phyloP scores from a whole-genome alignment of 2,797 vertebrate genomes.

The Cyclopterus lumpus region DNA sequence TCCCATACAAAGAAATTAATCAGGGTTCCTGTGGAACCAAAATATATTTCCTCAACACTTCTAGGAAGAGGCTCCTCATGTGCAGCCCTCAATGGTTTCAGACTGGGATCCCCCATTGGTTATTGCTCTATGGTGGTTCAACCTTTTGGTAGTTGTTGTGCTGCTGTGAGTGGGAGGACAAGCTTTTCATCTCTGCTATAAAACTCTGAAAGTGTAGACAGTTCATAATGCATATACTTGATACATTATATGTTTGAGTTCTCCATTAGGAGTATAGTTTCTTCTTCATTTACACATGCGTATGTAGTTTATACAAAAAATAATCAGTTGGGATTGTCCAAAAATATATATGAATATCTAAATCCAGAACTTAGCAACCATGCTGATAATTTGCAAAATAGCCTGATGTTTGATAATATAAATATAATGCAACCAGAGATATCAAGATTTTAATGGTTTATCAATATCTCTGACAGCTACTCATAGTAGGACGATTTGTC shows the following conservation, averaged over 20 bases:
- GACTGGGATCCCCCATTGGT: constrained; percentile 20
- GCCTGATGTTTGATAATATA: neutral
- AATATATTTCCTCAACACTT: constrained; percentile 21
- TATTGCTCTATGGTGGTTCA: neutral
- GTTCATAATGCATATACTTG: neutral
- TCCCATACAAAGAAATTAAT: constrained; percentile 31
- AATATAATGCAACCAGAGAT: neutral
- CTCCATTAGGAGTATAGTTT: neutral
- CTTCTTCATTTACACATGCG: neutral
- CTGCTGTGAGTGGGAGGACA: neutral
- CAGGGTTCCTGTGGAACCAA: constrained; percentile 13
- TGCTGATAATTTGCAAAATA: neutral
- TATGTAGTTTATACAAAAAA: neutral
- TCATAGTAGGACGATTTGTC: neutral
- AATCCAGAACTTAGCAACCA: neutral
- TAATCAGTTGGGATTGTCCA: no score
- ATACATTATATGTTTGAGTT: neutral
- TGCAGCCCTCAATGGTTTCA: neutral
- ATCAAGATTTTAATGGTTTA: neutral
- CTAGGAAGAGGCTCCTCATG: constrained; percentile 37
- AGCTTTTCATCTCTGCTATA: neutral
- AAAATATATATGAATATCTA: neutral
- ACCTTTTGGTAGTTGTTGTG: neutral
- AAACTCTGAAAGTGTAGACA: neutral
- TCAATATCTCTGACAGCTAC: neutral